Evolutionary conservation across 2,113 vertebrate genomes (phyloP), one percentile per base, ranked within the genome.

Genomic region (Sorex fumeus): DNA sequence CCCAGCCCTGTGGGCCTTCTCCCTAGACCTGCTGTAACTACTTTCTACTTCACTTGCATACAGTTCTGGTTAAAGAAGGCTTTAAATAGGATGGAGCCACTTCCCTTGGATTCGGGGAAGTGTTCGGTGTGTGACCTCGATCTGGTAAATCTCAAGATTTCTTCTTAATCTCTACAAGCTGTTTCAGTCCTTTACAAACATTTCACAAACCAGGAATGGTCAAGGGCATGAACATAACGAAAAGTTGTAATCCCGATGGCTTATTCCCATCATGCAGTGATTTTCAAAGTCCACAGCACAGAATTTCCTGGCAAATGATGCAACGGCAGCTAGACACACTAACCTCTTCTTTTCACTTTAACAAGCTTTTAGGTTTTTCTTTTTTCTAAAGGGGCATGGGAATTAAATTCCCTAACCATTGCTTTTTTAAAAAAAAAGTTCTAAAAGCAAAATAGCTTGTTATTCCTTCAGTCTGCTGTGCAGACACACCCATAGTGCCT

Each of bases 261-360:
- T 91, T 77, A 84, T 21, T 90, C 74, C 12, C 28, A 13, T n/a
- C 28, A 11, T 11, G 9, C 69, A 62, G 23, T 60, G 36, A 34
- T 62, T 43, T 85, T 21, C 72, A 69, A 84, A 91, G 76, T 80
- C 69, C 36, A 30, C 19, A 21, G 70, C 62, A 84, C 28, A 69
- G 19, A 77, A 7, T 69, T 87, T 66, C 91, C 70, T 12, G 28
- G 72, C 60, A 81, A 66, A 84, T 50, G 62, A 69, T 32, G 72
- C 77, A 91, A 75, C 45, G 36, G 53, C 23, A 69, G 18, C 62
- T 34, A 28, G 27, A 43, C 64, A 28, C 21, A 23, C 10, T 45
- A 62, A 77, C 30, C 21, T 85, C 75, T 50, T n/a, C 80, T 93
- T 72, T 34, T 69, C 28, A 85, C 32, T 81, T 74, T 71, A 83